phyloP scores from a whole-genome alignment of 2,797 vertebrate genomes.

The Alfaro cultratus region DNA sequence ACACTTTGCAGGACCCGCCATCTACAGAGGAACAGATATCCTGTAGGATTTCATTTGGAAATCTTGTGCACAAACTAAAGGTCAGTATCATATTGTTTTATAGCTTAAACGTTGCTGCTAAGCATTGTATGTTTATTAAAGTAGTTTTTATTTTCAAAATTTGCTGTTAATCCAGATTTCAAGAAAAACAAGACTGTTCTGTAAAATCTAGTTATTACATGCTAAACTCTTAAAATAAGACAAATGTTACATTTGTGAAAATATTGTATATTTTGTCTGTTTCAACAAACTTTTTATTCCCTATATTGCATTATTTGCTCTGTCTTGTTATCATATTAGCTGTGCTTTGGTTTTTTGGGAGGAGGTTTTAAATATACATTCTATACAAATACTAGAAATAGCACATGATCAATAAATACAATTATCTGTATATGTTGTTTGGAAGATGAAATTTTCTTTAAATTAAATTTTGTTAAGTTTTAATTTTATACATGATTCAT shows the following conservation, averaged over 20 bases:
- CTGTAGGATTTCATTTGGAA: not conserved
- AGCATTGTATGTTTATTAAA: not conserved
- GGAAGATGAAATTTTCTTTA: not conserved
- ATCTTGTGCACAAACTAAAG: not conserved
- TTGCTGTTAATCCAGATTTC: not conserved
- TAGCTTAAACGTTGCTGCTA: not conserved
- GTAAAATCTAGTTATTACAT: not conserved
- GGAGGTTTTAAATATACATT: not conserved
- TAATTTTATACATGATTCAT: not conserved
- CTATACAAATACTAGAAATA: not conserved
- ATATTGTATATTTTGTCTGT: not conserved
- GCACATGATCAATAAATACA: not conserved
- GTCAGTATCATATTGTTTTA: not conserved
- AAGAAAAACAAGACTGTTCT: not conserved
- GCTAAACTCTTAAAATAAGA: not conserved
- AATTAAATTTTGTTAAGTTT: not conserved
- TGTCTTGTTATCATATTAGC: too few relatives aligned
- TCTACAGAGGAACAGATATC: conserved; percentile 19
- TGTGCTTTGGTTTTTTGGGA: not conserved
- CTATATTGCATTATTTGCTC: not conserved
- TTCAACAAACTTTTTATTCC: not conserved
- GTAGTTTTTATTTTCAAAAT: too few relatives aligned
- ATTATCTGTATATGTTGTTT: not conserved
- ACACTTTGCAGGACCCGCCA: conserved; percentile 44
- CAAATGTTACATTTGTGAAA: not conserved